These are phyloP conservation scores for Zele albiditarsus DNA, from an alignment of 2,888 invertebrate genomes.

Conservation along the genomic window DNA sequence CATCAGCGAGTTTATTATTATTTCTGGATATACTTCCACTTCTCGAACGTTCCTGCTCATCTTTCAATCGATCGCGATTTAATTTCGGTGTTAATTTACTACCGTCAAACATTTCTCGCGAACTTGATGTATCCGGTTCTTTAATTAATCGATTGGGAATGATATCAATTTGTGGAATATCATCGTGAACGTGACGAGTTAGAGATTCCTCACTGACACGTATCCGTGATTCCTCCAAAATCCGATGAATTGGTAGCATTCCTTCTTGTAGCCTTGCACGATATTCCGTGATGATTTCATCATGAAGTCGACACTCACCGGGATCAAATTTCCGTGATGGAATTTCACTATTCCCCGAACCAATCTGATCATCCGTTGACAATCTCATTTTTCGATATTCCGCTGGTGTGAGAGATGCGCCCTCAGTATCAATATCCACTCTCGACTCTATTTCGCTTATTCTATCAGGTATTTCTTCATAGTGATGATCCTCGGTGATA, in stretches of 20 bases:
- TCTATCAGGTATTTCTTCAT: constrained; percentile 52
- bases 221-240: constrained; percentile 64
- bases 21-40: constrained; percentile 45
- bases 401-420: constrained; percentile 61
- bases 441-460: constrained; percentile 44
- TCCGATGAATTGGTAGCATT: constrained; percentile 63
- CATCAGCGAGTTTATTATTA: constrained; percentile 33
- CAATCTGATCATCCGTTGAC: constrained; percentile 39
- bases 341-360: constrained; percentile 39
- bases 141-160: constrained; percentile 57
- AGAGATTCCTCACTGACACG: constrained; percentile 66
- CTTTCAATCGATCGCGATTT: constrained; percentile 53
- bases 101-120: constrained; percentile 34
- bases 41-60: constrained; percentile 53
- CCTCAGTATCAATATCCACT: constrained; percentile 57
- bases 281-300: constrained; percentile 64
- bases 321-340: constrained; percentile 49
- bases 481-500: constrained; percentile 57
- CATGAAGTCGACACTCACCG: constrained; percentile 56
- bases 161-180: constrained; percentile 51
- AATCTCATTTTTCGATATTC: constrained; percentile 60
- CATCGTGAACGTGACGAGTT: constrained; percentile 54
- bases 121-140: constrained; percentile 27
- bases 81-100: constrained; percentile 48
- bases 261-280: constrained; percentile 62